These are phyloP conservation scores for Leptinotarsa texana DNA, from an alignment of 1,140 invertebrate species.

Conservation along the genomic window DNA sequence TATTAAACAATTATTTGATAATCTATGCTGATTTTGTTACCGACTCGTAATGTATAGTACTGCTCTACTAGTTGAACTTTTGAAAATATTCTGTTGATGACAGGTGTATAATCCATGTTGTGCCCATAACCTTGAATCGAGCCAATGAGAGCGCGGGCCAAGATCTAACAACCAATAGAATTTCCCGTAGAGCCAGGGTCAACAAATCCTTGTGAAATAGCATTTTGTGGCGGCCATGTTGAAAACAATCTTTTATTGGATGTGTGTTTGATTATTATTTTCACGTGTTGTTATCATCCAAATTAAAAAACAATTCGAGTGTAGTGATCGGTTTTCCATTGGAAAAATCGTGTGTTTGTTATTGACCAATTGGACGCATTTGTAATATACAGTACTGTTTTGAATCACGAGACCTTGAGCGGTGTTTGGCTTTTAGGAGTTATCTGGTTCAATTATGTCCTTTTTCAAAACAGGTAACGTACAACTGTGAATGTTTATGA, in stretches of 20 bases:
- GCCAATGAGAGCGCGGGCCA: slow-evolving; percentile 48
- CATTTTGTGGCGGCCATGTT: slow-evolving; percentile 55
- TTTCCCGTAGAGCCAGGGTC: slow-evolving; percentile 52
- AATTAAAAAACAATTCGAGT: slow-evolving; percentile 26
- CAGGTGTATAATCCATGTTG: slow-evolving; percentile 54
- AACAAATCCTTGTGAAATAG: slow-evolving; percentile 56
- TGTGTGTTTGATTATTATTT: slow-evolving; percentile 52
- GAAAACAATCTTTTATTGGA: slow-evolving; percentile 55
- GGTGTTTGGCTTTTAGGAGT: slow-evolving; percentile 49
- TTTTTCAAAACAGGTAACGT: slow-evolving; percentile 48
- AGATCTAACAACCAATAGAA: slow-evolving; percentile 51
- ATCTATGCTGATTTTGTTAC: no score
- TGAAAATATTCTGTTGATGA: slow-evolving; percentile 41
- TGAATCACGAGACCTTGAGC: slow-evolving; percentile 53
- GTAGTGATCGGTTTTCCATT: slow-evolving; percentile 32
- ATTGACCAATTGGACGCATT: background rate
- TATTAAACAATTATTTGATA: no score
- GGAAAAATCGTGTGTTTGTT: slow-evolving; percentile 2
- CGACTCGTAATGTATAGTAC: no score
- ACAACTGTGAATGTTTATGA: background rate
- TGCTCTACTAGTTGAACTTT: no score
- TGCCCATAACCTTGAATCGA: slow-evolving; percentile 55
- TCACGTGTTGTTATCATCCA: slow-evolving; percentile 34
- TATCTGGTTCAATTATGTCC: slow-evolving; percentile 51
- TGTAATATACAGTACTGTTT: slow-evolving; percentile 46